Evolutionary conservation across 1,140 invertebrate genomes (phyloP).

Genomic region (Caenorhabditis remanei): DNA sequence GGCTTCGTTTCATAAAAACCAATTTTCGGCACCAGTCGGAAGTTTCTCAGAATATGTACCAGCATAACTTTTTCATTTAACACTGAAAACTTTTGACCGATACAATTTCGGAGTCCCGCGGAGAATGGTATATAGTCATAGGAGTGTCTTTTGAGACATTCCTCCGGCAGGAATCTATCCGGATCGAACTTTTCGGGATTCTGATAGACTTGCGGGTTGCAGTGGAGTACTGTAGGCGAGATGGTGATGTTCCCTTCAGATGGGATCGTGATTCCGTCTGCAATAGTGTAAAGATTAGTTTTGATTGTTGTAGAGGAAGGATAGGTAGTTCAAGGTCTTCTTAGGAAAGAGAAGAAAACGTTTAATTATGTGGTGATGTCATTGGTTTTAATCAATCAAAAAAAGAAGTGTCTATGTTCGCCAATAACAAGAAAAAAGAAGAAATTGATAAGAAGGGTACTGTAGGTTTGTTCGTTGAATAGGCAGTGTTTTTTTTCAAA

Average conservation of each 20-base stretch:
- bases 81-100: constrained; percentile 86
- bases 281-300: neutral
- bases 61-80: constrained; percentile 88
- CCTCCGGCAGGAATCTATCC: constrained; percentile 90
- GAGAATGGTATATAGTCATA: constrained; percentile 79
- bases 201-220: constrained; percentile 82
- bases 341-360: no score
- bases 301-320: neutral
- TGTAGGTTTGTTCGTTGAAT: no score
- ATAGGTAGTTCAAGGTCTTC: neutral
- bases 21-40: constrained; percentile 79
- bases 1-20: constrained; percentile 36
- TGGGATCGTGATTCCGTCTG: constrained; percentile 72
- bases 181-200: constrained; percentile 90
- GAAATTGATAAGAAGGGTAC: no score
- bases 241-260: constrained; percentile 76
- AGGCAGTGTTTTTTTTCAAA: no score
- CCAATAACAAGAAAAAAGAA: no score
- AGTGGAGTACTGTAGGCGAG: constrained; percentile 79
- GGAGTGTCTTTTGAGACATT: constrained; percentile 80
- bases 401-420: no score
- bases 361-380: no score
- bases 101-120: constrained; percentile 79
- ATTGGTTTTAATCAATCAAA: no score
- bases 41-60: constrained; percentile 88